Conservation (phyloP, 2,113 vertebrate species). For the Pungitius pungitius region DNA sequence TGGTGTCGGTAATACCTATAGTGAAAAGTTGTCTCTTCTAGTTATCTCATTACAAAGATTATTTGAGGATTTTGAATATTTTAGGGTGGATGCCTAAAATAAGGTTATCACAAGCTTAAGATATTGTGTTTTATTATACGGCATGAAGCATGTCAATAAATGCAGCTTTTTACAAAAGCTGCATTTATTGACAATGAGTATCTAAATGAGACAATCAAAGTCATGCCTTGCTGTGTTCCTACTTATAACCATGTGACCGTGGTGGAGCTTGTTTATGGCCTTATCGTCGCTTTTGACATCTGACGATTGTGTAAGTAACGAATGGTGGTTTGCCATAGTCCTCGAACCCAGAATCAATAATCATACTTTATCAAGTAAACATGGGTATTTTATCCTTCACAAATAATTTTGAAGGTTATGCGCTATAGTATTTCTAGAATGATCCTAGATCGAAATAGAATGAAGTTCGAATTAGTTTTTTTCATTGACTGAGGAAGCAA, state of each 20-base stretch:
- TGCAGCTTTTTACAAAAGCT: background rate
- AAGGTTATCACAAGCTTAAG: background rate
- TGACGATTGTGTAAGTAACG: too few relatives aligned
- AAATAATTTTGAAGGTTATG: background rate
- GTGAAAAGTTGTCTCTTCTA: background rate
- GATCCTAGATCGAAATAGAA: background rate
- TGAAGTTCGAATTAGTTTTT: background rate
- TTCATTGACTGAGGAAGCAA: background rate
- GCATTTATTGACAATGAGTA: background rate
- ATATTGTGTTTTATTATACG: background rate
- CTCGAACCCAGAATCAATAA: background rate
- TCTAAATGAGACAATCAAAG: background rate
- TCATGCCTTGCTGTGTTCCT: background rate
- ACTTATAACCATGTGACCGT: too few relatives aligned
- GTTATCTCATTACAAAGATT: background rate
- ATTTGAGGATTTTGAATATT: too few relatives aligned
- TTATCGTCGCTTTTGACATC: too few relatives aligned
- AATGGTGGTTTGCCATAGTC: background rate
- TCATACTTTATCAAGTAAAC: background rate
- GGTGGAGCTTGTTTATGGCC: too few relatives aligned
- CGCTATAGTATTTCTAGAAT: background rate
- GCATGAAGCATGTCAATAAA: too few relatives aligned
- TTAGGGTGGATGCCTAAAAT: background rate
- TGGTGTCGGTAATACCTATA: too few relatives aligned
- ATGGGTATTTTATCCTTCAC: background rate